Base-by-base conservation (phyloP, 2,888 invertebrate genomes). In the Parnassius apollo region DNA sequence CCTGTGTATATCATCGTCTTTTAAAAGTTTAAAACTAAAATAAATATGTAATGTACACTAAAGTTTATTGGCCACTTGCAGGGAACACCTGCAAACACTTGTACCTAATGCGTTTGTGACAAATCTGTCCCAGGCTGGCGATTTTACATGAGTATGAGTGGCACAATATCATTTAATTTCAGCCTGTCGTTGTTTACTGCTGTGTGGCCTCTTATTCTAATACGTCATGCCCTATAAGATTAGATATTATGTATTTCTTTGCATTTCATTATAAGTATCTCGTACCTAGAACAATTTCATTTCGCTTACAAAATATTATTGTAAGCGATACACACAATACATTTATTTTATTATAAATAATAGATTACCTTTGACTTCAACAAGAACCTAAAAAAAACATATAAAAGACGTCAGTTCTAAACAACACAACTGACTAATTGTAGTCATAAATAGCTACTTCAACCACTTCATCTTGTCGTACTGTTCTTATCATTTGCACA, bases 151-250 rank as follows among this genome's bases (percentile, higher is more conserved):
- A 7, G 35, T 35, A 3, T 35, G 35, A 7, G 35, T 35, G 35
- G 7, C 35, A 35, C 35, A 35, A 35, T 7, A 35, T 35, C 7
- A 35, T 35, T 35, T 7, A 35, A 35, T 35, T 35, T 35, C 35
- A 35, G 35, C 4, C 35, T 3, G 35, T 35, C 0, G 35, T 4
- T 7, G 7, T 35, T 35, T 35, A 7, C 4, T 35, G 35, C 35
- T 3, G 35, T 7, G 35, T 35, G 35, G 35, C 35, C 35, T 7
- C 35, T 25, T 35, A 35, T 35, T 35, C 4, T 35, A 35, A 7
- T 7, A 35, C 35, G 83, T 88, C 85, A 86, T 71, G 12, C 64
- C 67, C 69, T 85, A 88, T 86, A 84, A 87, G 88, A 88, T 88
- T 76, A 83, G 85, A 86, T 85, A 74, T 42, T 59, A 48, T 42